Conservation (phyloP, 2,113 vertebrate genomes). For the Laticauda laticaudata region DNA sequence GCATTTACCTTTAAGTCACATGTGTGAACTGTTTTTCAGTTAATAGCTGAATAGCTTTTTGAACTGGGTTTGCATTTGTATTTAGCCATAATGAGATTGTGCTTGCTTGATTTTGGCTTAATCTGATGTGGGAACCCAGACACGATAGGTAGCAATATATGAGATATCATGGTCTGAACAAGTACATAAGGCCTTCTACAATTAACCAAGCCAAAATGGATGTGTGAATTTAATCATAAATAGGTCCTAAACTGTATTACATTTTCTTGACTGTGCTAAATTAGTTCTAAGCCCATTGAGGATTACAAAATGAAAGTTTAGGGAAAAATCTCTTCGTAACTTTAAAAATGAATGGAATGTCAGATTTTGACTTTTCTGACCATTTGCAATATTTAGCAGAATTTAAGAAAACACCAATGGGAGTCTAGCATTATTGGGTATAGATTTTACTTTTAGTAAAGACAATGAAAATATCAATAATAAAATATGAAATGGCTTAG, state of each 20-base stretch:
- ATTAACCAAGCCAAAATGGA: not conserved
- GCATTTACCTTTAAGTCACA: not conserved
- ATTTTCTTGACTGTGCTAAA: not conserved
- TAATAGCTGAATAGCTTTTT: not conserved
- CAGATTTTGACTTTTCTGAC: not conserved
- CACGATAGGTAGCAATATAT: not conserved
- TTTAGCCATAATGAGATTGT: not conserved
- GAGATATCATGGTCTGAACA: not conserved
- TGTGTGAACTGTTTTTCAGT: not conserved
- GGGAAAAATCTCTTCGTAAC: not conserved
- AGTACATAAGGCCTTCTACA: not conserved
- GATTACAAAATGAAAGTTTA: not conserved
- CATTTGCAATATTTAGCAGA: not conserved
- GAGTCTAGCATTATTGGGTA: not conserved
- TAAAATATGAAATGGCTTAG: not conserved
- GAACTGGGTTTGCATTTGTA: not conserved
- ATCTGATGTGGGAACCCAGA: not conserved
- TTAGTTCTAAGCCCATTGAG: not conserved
- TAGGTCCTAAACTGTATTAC: not conserved
- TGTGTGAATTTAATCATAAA: not conserved
- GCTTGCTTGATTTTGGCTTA: not conserved
- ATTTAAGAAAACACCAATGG: not conserved
- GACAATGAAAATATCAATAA: not conserved
- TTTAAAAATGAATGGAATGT: not conserved
- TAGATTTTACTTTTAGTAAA: not conserved